Evolutionary conservation across 2,113 vertebrate species (phyloP).

Genomic region (Pristiophorus japonicus): DNA sequence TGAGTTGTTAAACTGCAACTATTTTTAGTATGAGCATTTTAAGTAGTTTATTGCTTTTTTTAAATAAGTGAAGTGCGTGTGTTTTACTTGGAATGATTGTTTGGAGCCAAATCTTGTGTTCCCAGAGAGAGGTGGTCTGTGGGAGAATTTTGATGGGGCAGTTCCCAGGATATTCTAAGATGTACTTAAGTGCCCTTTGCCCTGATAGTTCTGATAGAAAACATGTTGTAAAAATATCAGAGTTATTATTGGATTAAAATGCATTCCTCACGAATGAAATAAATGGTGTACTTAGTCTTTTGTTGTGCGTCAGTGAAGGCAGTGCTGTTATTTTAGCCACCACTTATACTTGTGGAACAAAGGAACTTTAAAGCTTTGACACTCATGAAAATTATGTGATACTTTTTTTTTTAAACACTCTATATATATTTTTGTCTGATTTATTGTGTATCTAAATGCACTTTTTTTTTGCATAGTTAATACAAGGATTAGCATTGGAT

Average conservation of each 20-base stretch:
- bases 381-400: background rate
- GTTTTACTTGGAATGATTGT: background rate
- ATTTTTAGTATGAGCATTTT: background rate
- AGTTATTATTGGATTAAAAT: background rate
- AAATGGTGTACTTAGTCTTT: background rate
- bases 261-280: background rate
- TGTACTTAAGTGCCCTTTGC: constrained; percentile 22
- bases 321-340: background rate
- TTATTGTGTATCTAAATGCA: too few relatives aligned
- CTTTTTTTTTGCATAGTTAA: background rate
- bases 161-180: constrained; percentile 21
- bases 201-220: background rate
- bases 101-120: constrained; percentile 8
- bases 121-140: background rate
- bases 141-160: background rate
- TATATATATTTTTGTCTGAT: background rate
- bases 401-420: background rate
- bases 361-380: background rate
- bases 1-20: background rate
- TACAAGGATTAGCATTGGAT: background rate
- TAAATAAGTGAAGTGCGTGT: background rate
- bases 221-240: background rate
- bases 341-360: background rate
- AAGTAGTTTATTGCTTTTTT: background rate
- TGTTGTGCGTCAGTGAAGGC: background rate